phyloP scores from a whole-genome alignment of 2,888 invertebrate genomes.

The Branchellion lobata region DNA sequence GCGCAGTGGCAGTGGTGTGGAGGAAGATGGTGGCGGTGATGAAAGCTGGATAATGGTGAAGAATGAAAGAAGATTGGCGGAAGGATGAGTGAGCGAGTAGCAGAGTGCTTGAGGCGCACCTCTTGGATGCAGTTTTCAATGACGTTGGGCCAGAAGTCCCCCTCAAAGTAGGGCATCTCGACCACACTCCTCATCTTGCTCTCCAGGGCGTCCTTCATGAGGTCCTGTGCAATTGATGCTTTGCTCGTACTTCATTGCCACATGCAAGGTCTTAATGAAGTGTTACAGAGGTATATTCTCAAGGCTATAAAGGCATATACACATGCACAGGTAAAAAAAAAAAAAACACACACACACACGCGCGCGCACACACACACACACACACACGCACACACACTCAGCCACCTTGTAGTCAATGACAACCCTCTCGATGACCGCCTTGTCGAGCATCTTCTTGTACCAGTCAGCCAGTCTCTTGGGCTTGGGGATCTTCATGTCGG shows the following conservation, averaged over 20 bases:
- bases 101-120: conserved; percentile 65
- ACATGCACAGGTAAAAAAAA: background rate
- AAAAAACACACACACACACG: too few relatives aligned
- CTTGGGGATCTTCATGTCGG: conserved; percentile 98
- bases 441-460: conserved; percentile 99
- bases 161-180: conserved; percentile 63
- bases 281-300: background rate
- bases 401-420: conserved; percentile 91
- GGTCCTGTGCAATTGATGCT: conserved; percentile 56
- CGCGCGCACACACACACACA: too few relatives aligned
- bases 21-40: too few relatives aligned
- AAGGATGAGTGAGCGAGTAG: too few relatives aligned
- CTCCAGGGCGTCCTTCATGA: conserved; percentile 94
- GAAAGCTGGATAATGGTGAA: too few relatives aligned
- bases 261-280: background rate
- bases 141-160: conserved; percentile 99
- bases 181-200: conserved; percentile 75
- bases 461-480: conserved; percentile 98
- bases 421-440: conserved; percentile 91
- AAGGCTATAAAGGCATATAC: background rate
- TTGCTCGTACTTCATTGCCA: background rate
- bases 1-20: too few relatives aligned
- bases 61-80: too few relatives aligned
- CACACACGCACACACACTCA: too few relatives aligned
- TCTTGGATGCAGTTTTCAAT: conserved; percentile 98